Evolutionary conservation across 2,888 invertebrate species (phyloP), one percentile per base, ranked within the genome.

Genomic region (Campopleginae sp.): DNA sequence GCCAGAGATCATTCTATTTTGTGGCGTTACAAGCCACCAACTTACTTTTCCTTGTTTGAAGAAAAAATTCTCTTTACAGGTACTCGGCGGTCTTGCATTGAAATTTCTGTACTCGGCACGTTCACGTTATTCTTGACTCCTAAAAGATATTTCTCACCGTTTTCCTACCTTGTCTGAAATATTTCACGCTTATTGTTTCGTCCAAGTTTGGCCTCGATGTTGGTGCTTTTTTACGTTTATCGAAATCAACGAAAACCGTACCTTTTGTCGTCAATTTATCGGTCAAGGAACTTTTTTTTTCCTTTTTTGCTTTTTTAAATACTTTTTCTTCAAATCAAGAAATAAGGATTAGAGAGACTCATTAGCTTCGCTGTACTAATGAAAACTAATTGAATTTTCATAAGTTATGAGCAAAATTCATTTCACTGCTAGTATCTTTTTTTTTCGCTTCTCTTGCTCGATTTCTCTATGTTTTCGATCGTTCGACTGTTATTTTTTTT

Each of bases 231-330:
- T 46, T 46, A 68, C 68, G 46, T 46, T 48, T 48, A 46, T 68
- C 68, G 46, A 68, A 68, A 68, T 68, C 68, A 46, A 27, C 19
- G 27, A 14, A 46, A 68, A 31, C 10, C 27, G 31, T 27, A 27
- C 27, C 38, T 68, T 68, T 68, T 68, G 27, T 68, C 23, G 46
- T 68, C 46, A 68, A 68, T 23, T 46, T 68, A 46, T 46, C 68
- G 38, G 14, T 17, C 44, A 42, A 66, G 68, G 68, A 46, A 27
- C 23, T 44, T 5, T 68, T 68, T 2, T 54, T 51, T 51, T 71
- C 33, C 38, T 48, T 23, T 48, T 23, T 76, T 33, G 65, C 38
- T 65, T 48, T 48, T 58, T 27, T 27, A 14, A 14, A 38, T 58
- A 27, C 5, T 27, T 58, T 58, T 58, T 27, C 14, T 27, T 38